Base-by-base conservation (phyloP, 1,140 invertebrate species). In the Drosophila lacteicornis region DNA sequence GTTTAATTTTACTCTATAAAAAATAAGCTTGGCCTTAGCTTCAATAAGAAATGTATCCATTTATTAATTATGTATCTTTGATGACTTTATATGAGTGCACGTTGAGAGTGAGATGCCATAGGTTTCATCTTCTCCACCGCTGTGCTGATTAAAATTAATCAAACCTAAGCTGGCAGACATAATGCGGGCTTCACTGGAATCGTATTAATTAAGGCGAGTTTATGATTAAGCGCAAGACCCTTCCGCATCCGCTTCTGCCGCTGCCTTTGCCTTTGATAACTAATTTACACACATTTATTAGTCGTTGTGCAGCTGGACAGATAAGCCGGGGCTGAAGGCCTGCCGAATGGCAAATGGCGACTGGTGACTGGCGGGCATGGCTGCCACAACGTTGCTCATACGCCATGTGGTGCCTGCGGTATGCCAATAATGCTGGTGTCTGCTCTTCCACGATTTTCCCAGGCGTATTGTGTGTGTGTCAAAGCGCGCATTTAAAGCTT, bases 211-310 rank as follows among this genome's bases (percentile, higher is more conserved):
- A 88, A 80, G 77, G 76, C 79, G 77, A 78, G 84, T 80, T 87
- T 83, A 84, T 87, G 80, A 84, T 87, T 67, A 88, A 88, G 80
- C 55, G 76, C 38, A 50, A 56, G 69, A 36, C 22, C 42, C 56
- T 68, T 60, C 65, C 49, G 43, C 57, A 27, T 55, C n/a, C 73
- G 13, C 66, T 17, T 38, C 3, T 25, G 22, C 22, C 22, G 1
- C 22, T 25, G 22, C 22, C 22, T 25, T 25, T 25, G 50, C 50
- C 70, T 56, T 80, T 86, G 80, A 74, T 87, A 87, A 87, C 83
- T 87, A 87, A 87, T 87, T 87, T 80, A 84, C 77, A 74, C 80
- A 75, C 83, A 87, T 87, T 87, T 88, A 87, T 87, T 88, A 87
- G 77, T 79, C 62, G 83, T 55, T 87, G 62, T 87, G 83, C 77